These are phyloP conservation scores for Spilosoma lubricipeda DNA, from an alignment of 2,888 invertebrate species.

Conservation along the genomic window DNA sequence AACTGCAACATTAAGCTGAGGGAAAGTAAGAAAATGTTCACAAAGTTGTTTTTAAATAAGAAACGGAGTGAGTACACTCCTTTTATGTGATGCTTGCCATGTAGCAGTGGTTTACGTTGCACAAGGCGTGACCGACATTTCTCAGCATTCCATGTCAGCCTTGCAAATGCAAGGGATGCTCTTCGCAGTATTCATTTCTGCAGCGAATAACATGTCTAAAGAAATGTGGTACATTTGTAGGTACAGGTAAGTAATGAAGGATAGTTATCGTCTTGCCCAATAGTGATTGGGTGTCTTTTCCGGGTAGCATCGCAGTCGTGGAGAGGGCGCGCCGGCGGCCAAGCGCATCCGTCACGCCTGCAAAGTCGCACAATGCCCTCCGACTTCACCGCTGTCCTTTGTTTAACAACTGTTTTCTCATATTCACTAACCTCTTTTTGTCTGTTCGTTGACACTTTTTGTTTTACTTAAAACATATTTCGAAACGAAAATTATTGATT, in stretches of 20 bases:
- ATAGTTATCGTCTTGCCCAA: constrained; percentile 49
- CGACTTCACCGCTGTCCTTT: constrained; percentile 60
- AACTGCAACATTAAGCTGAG: constrained; percentile 49
- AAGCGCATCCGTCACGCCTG: constrained; percentile 78
- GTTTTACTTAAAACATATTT: background rate
- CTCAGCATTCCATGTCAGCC: constrained; percentile 29
- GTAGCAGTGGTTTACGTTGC: constrained; percentile 33
- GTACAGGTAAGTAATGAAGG: background rate
- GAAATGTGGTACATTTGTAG: background rate
- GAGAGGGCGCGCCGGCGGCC: constrained; percentile 67
- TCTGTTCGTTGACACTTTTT: constrained; percentile 24
- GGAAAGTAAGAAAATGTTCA: constrained; percentile 59
- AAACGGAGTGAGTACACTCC: constrained; percentile 48
- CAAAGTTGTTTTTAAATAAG: constrained; percentile 58
- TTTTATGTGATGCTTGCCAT: constrained; percentile 46
- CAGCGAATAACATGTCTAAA: constrained; percentile 15
- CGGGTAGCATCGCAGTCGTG: constrained; percentile 57
- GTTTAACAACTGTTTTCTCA: constrained; percentile 53
- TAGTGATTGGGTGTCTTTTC: constrained; percentile 55
- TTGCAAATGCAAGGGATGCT: constrained; percentile 36
- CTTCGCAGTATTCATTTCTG: constrained; percentile 22
- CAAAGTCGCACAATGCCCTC: constrained; percentile 70
- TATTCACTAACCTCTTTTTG: constrained; percentile 42
- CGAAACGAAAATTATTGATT: background rate
- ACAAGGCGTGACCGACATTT: constrained; percentile 59